These are phyloP conservation scores for Brassicogethes aeneus DNA, from an alignment of 2,888 invertebrate species.

Conservation along the genomic window DNA sequence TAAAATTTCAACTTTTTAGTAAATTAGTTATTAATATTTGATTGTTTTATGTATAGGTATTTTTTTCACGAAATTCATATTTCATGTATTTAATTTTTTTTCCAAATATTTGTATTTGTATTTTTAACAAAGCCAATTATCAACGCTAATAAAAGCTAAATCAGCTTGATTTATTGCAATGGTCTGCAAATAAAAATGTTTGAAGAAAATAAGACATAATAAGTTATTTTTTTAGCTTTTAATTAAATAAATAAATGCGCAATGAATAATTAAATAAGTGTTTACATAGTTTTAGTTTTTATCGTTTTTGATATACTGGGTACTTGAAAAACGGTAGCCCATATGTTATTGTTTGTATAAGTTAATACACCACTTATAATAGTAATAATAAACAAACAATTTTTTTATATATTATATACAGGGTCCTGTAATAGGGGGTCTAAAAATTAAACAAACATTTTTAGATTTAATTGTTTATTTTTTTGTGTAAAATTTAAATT, in stretches of 20 bases:
- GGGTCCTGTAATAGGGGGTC: too few species aligned
- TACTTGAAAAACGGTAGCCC: too few species aligned
- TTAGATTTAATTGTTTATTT: neutral
- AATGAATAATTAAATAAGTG: neutral
- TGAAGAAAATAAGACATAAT: neutral
- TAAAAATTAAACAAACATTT: neutral
- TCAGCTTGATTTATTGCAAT: too few species aligned
- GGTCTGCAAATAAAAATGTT: too few species aligned
- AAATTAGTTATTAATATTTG: neutral
- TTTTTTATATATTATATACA: too few species aligned
- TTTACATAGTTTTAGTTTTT: too few species aligned
- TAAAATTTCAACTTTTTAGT: too few species aligned
- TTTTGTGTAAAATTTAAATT: conserved; percentile 44
- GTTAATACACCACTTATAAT: neutral
- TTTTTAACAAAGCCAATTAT: too few species aligned
- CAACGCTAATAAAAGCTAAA: too few species aligned
- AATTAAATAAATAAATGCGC: neutral
- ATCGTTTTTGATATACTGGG: too few species aligned
- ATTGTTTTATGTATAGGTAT: neutral
- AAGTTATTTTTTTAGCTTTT: neutral
- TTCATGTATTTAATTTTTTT: neutral
- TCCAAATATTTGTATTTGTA: neutral
- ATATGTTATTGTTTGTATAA: neutral
- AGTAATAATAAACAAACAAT: too few species aligned
- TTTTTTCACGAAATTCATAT: neutral